Evolutionary conservation across 2,113 vertebrate species (phyloP).

Genomic region (Etheostoma spectabile): DNA sequence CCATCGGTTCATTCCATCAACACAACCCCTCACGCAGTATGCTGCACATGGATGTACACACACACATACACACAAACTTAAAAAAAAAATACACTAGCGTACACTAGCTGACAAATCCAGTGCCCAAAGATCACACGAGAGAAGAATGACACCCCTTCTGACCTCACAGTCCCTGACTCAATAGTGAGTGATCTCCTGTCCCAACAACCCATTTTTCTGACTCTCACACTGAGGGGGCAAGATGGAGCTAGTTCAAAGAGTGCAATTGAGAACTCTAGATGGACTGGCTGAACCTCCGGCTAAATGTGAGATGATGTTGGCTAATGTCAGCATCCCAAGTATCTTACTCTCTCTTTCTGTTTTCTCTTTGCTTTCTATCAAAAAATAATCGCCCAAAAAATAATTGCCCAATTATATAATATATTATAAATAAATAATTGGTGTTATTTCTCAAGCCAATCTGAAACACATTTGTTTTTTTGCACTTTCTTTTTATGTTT

Average conservation of each 20-base stretch:
- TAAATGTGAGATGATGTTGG: slow-evolving; percentile 70
- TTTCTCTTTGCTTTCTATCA: slow-evolving; percentile 60
- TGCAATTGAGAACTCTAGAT: slow-evolving; percentile 52
- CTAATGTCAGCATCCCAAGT: slow-evolving; percentile 68
- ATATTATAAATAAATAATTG: slow-evolving; percentile 52
- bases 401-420: slow-evolving; percentile 32
- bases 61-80: slow-evolving; percentile 2
- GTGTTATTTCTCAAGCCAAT: slow-evolving; percentile 68
- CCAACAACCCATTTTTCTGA: slow-evolving; percentile 30
- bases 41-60: slow-evolving; percentile 63
- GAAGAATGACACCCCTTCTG: slow-evolving; percentile 46
- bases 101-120: slow-evolving; percentile 48
- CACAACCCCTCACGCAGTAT: slow-evolving; percentile 54
- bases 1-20: slow-evolving; percentile 58
- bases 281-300: slow-evolving; percentile 58
- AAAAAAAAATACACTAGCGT: slow-evolving; percentile 60
- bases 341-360: slow-evolving; percentile 46
- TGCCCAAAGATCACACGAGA: slow-evolving; percentile 64
- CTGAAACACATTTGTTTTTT: slow-evolving; percentile 62
- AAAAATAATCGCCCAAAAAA: slow-evolving; percentile 52
- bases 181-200: slow-evolving; percentile 48
- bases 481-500: slow-evolving; percentile 73
- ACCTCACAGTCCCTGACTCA: slow-evolving; percentile 22
- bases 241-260: slow-evolving; percentile 62
- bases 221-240: slow-evolving; percentile 43